These are phyloP conservation scores for Rhinopomastus cyanomelas DNA, from an alignment of 2,113 vertebrate species.

Conservation along the genomic window DNA sequence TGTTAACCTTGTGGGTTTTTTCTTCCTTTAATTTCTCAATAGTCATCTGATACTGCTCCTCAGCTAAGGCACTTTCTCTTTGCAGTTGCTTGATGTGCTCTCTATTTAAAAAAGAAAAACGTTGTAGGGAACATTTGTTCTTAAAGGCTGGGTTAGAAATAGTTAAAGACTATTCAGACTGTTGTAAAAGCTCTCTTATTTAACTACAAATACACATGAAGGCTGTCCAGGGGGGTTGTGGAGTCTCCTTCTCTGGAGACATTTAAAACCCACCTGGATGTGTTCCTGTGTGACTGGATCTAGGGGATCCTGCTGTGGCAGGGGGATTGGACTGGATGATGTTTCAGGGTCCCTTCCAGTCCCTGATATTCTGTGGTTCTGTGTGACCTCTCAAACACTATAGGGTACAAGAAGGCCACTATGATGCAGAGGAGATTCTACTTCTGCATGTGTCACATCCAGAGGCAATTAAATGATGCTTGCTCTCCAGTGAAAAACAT, in stretches of 20 bases:
- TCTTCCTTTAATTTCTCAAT: conserved; percentile 21
- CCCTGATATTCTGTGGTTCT: too few species aligned
- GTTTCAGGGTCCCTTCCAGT: too few species aligned
- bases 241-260: too few species aligned
- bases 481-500: neutral
- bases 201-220: neutral
- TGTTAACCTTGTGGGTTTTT: conserved; percentile 38
- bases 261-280: too few species aligned
- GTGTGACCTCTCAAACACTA: neutral
- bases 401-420: neutral
- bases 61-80: neutral
- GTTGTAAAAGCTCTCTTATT: neutral
- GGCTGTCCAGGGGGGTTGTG: too few species aligned
- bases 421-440: neutral
- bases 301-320: too few species aligned
- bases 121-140: neutral
- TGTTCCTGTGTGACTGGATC: too few species aligned
- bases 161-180: neutral
- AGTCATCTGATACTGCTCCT: conserved; percentile 1
- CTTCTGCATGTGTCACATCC: neutral
- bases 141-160: neutral
- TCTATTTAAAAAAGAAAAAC: conserved; percentile 10
- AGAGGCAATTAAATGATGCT: neutral
- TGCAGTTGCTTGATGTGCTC: conserved; percentile 32
- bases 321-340: too few species aligned